Base-by-base conservation (phyloP, 2,113 vertebrate genomes). In the Sylvietta virens region DNA sequence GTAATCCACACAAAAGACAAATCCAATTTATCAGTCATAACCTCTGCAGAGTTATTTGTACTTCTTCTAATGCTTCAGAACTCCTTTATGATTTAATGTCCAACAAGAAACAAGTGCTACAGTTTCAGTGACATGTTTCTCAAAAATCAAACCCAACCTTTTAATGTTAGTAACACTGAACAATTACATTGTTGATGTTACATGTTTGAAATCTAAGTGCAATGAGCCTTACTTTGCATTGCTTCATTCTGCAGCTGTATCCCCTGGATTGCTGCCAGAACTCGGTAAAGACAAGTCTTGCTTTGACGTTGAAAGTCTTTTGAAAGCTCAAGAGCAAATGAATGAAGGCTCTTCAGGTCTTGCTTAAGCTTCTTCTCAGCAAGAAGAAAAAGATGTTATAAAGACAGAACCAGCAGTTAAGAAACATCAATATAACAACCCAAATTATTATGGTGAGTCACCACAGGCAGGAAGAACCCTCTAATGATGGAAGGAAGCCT, bases 171-270 rank as follows among this genome's bases (percentile, higher is more conserved):
- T 23, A 70, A 67, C 42, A 37, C 1, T 50, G 35, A 82, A 72
- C 35, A 81, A 40, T 40, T 26, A 47, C 24, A 73, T 3, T 51
- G 56, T 54, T 83, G 64, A 37, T 48, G 26, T n/a, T 70, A 47
- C 13, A 12, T 12, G 26, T 40, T 14, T 26, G 33, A 76, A 80
- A 79, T 12, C 1, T 7, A 39, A 53, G 21, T 72, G 37, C 40
- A 74, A 28, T 15, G 28, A 81, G 50, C 24, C 97, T 96, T 96
- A 98, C 97, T 90, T 60, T 66, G 94, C 66, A 97, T 56, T 62
- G 94, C 81, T 88, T 96, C 91, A 19, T 50, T 80, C 57, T 90
- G 65, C 42, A 94, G 83, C 88, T 94, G 94, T 10, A 92, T 56
- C 11, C 53, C 40, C 62, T 91, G 96, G 48, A 83, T 20, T 16